These are phyloP conservation scores for Bergia sp. DNA, from an alignment of 92 coral and sea anemone genomes.

Conservation along the genomic window DNA sequence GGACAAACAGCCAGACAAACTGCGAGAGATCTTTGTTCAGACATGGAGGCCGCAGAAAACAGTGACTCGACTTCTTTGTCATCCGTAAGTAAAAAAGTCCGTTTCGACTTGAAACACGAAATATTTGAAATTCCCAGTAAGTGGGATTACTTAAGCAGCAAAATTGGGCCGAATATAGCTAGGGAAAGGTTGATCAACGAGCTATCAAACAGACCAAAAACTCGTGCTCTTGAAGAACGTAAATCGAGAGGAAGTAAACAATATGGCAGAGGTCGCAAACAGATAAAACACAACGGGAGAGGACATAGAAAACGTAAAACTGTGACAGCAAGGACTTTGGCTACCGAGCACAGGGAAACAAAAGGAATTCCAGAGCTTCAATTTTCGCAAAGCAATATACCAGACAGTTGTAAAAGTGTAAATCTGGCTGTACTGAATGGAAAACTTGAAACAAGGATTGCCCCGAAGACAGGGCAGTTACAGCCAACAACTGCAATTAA, in stretches of 20 bases:
- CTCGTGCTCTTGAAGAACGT: constrained; percentile 36
- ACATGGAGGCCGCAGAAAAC: not conserved
- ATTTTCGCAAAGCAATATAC: constrained; percentile 25
- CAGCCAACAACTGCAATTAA: constrained; percentile 47
- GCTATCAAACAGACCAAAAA: constrained; percentile 26
- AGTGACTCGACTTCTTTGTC: not conserved
- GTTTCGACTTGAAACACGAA: constrained; percentile 87
- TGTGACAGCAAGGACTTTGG: not conserved
- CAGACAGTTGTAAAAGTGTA: not conserved
- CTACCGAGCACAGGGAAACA: not conserved
- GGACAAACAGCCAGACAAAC: not conserved
- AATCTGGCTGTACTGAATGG: not conserved
- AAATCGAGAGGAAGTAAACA: constrained; percentile 49
- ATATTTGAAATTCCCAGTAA: constrained; percentile 85
- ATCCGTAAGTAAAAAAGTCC: constrained; percentile 68
- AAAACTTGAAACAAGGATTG: constrained; percentile 5
- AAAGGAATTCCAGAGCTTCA: constrained; percentile 11
- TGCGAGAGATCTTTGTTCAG: not conserved
- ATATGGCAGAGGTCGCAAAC: constrained; percentile 47
- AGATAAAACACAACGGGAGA: constrained; percentile 29
- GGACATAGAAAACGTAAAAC: constrained; percentile 20
- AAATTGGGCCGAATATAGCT: constrained; percentile 23
- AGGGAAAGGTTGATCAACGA: constrained; percentile 39
- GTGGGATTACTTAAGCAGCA: constrained; percentile 77
- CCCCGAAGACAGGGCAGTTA: not conserved